Conservation (phyloP, 2,888 invertebrate species). For the Xylota segnis region DNA sequence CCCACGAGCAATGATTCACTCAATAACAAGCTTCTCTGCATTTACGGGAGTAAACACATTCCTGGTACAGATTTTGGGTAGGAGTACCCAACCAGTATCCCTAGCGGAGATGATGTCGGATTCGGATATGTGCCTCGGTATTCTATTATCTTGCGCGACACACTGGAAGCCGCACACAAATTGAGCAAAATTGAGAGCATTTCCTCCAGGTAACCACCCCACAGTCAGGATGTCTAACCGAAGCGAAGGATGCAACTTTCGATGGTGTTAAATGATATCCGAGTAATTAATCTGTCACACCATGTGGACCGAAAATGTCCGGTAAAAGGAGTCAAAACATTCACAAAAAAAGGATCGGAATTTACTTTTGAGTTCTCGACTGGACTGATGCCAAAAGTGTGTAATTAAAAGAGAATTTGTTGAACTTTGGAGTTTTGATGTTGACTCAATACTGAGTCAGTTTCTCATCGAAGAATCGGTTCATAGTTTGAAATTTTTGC, state of each 20-base stretch:
- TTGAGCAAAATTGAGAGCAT: conserved; percentile 32
- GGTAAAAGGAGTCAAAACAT: conserved; percentile 4
- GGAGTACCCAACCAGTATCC: not conserved
- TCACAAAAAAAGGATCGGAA: conserved; percentile 2
- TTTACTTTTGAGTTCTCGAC: conserved; percentile 28
- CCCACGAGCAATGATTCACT: conserved; percentile 49
- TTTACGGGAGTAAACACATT: conserved; percentile 46
- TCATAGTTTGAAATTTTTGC: no score
- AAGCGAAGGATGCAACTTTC: conserved; percentile 73
- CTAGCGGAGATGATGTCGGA: not conserved
- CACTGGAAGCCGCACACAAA: conserved; percentile 25
- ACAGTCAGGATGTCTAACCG: not conserved
- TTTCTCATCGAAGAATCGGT: no score
- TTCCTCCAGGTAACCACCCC: conserved; percentile 32
- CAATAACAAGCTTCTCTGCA: conserved; percentile 57
- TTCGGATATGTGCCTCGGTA: conserved; percentile 6
- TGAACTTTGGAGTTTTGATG: no score
- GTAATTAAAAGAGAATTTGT: not conserved
- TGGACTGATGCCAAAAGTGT: conserved; percentile 26
- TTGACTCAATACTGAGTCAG: no score
- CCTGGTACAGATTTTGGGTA: not conserved
- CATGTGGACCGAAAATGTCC: conserved; percentile 59
- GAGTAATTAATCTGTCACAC: conserved; percentile 74
- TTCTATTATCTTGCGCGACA: conserved; percentile 37
- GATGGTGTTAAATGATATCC: conserved; percentile 75